These are phyloP conservation scores for Graptemys geographica DNA, from an alignment of 2,797 vertebrate species.

Conservation along the genomic window DNA sequence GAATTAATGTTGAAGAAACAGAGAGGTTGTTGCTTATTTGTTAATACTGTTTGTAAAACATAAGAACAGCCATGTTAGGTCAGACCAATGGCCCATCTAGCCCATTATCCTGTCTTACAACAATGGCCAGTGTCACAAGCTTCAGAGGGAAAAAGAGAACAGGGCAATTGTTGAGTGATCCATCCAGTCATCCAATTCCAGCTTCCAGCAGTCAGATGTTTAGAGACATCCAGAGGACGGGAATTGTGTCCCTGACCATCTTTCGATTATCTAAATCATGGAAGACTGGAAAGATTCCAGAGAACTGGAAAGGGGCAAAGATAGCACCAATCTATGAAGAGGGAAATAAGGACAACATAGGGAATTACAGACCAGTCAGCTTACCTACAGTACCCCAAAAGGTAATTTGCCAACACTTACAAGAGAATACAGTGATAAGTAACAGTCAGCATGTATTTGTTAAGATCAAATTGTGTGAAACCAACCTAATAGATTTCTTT, in stretches of 20 bases:
- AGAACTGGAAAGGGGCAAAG: too few relatives aligned
- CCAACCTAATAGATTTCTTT: too few relatives aligned
- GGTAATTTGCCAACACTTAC: too few relatives aligned
- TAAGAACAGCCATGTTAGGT: neutral
- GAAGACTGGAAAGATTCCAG: too few relatives aligned
- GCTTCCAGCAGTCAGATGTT: neutral
- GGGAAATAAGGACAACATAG: too few relatives aligned
- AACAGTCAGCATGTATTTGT: too few relatives aligned
- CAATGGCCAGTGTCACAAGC: neutral
- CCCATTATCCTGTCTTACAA: neutral
- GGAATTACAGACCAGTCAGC: too few relatives aligned
- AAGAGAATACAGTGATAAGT: too few relatives aligned
- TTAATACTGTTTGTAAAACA: neutral
- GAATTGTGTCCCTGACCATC: neutral
- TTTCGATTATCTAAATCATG: too few relatives aligned
- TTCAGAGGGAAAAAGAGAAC: neutral
- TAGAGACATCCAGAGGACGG: neutral
- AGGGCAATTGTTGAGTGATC: neutral
- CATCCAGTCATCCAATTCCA: neutral
- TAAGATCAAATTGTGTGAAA: too few relatives aligned
- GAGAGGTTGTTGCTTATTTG: neutral
- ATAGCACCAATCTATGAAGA: too few relatives aligned
- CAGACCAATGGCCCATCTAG: neutral
- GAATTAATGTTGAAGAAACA: neutral
- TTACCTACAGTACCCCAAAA: too few relatives aligned